phyloP scores from a whole-genome alignment of 2,113 vertebrate genomes.

The Corydoras sp. region DNA sequence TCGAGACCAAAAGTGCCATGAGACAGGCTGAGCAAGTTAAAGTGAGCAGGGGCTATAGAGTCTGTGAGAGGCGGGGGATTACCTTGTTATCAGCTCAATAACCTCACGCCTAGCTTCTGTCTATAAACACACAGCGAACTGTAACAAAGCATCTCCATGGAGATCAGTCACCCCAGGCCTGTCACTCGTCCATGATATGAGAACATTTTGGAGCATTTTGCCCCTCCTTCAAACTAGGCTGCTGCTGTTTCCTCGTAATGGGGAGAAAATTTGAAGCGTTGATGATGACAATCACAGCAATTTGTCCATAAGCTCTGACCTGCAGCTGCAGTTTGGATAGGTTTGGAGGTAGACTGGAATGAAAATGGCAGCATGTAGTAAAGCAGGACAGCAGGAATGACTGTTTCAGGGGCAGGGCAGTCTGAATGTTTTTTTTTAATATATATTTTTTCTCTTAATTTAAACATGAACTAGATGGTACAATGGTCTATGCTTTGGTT shows the following conservation, averaged over 20 bases:
- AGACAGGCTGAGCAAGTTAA: slow-evolving; percentile 24
- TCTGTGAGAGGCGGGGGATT: slow-evolving; percentile 73
- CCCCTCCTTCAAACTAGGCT: slow-evolving; percentile 67
- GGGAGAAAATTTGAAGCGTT: slow-evolving; percentile 75
- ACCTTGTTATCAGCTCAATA: slow-evolving; percentile 91
- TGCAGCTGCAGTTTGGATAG: slow-evolving; percentile 42
- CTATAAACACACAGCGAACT: slow-evolving; percentile 69
- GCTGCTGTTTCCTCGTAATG: slow-evolving; percentile 66
- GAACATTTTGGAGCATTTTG: slow-evolving; percentile 63
- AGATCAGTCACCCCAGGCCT: slow-evolving; percentile 81
- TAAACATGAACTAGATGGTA: background rate
- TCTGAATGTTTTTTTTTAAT: slow-evolving; percentile 13
- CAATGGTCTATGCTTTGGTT: background rate
- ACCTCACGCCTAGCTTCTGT: slow-evolving; percentile 75
- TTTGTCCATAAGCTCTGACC: slow-evolving; percentile 66
- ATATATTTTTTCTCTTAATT: no score
- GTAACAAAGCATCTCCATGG: slow-evolving; percentile 78
- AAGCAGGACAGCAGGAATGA: background rate
- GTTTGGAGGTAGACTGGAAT: slow-evolving; percentile 15
- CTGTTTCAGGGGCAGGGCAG: slow-evolving; percentile 10
- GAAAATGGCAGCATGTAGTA: background rate
- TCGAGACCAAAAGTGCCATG: slow-evolving; percentile 27
- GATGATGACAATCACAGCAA: slow-evolving; percentile 68
- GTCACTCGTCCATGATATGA: slow-evolving; percentile 72
- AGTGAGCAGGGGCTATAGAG: slow-evolving; percentile 67